Conservation (phyloP, 2,797 vertebrate genomes). For the Poeciliopsis infans region DNA sequence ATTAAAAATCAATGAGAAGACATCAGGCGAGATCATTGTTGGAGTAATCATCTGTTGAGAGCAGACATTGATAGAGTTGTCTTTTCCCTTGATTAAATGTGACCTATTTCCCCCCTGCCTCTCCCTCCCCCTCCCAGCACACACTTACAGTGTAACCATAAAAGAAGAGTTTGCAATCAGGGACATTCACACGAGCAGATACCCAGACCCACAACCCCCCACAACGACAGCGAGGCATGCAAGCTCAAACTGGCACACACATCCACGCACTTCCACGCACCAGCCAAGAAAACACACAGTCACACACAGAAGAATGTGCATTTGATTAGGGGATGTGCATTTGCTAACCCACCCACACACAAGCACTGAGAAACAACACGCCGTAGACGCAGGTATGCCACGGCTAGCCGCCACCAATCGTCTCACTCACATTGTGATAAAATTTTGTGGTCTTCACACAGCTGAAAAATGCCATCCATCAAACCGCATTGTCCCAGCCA, state of each 20-base stretch:
- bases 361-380: constrained; percentile 17
- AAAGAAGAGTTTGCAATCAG: constrained; percentile 14
- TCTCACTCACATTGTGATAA: constrained; percentile 56
- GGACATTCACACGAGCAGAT: constrained; percentile 16
- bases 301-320: constrained; percentile 3
- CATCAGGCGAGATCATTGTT: constrained; percentile 57
- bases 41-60: constrained; percentile 58
- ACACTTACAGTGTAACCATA: constrained; percentile 12
- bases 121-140: neutral
- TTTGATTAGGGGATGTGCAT: constrained; percentile 2
- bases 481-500: constrained; percentile 36
- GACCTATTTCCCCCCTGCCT: constrained; percentile 60
- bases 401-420: constrained; percentile 41
- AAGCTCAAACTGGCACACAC: constrained; percentile 11
- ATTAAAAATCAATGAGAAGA: constrained; percentile 62
- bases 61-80: constrained; percentile 70
- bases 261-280: neutral
- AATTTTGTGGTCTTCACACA: constrained; percentile 52
- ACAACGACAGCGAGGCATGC: neutral
- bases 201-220: neutral
- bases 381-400: constrained; percentile 47
- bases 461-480: constrained; percentile 62
- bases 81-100: constrained; percentile 67
- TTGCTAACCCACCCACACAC: constrained; percentile 23
- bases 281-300: constrained; percentile 2